phyloP scores from a whole-genome alignment of 2,888 invertebrate genomes.

The Eilema sororculum region DNA sequence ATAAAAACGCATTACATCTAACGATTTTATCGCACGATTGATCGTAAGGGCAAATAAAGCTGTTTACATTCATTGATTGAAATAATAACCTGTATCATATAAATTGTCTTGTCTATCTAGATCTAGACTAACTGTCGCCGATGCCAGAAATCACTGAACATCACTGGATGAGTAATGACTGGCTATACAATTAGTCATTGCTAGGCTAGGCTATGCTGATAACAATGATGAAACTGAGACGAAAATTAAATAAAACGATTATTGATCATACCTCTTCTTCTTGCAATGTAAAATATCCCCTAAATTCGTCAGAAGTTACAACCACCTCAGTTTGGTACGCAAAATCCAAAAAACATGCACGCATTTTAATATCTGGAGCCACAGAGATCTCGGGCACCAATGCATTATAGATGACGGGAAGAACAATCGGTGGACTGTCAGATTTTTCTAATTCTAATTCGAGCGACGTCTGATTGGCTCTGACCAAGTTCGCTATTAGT shows the following conservation, averaged over 20 bases:
- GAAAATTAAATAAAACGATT: not conserved
- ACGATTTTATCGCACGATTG: no score
- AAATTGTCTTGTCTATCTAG: no score
- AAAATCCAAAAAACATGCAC: slow-evolving; percentile 88
- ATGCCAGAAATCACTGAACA: no score
- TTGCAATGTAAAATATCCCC: slow-evolving; percentile 67
- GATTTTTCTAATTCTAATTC: slow-evolving; percentile 87
- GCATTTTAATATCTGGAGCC: slow-evolving; percentile 83
- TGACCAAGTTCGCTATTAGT: slow-evolving; percentile 84
- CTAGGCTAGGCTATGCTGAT: not conserved
- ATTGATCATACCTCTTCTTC: slow-evolving; percentile 44
- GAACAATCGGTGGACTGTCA: slow-evolving; percentile 81
- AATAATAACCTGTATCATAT: no score
- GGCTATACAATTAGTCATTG: not conserved
- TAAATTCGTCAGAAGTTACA: slow-evolving; percentile 79
- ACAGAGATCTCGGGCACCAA: slow-evolving; percentile 80
- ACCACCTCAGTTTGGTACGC: slow-evolving; percentile 81
- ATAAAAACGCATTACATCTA: no score
- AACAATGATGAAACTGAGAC: not conserved
- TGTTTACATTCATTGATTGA: no score
- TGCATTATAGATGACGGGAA: slow-evolving; percentile 85
- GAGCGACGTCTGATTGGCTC: slow-evolving; percentile 78
- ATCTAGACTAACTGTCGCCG: no score
- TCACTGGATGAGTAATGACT: not conserved
- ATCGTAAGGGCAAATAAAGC: no score